These are phyloP conservation scores for Chaetorhynchus papuensis DNA, from an alignment of 2,113 vertebrate genomes.

Conservation along the genomic window DNA sequence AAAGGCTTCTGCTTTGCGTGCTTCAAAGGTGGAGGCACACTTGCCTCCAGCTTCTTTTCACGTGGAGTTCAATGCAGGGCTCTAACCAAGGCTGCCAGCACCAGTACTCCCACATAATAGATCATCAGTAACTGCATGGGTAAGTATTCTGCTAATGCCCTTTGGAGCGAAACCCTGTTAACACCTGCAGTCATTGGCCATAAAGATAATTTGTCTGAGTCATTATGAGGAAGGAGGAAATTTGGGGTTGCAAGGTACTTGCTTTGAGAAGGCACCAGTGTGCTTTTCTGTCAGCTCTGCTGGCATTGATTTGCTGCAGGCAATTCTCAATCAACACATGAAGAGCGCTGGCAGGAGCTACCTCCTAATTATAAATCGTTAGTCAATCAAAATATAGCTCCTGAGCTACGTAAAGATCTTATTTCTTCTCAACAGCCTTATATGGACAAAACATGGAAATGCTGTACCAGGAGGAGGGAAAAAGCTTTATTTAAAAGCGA, in stretches of 20 bases:
- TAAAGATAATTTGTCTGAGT: not conserved
- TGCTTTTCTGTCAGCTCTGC: not conserved
- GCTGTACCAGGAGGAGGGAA: not conserved
- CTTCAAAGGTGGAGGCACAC: not conserved
- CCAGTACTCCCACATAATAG: not conserved
- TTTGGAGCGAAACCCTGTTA: not conserved
- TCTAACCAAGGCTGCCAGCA: not conserved
- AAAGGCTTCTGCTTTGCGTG: not conserved
- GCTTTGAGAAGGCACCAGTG: not conserved
- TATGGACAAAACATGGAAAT: not conserved
- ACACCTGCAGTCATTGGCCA: not conserved
- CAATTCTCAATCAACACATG: not conserved
- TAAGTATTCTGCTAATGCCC: not conserved
- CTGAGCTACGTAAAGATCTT: not conserved
- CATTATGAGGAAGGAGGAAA: not conserved
- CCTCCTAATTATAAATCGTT: constrained; percentile 31
- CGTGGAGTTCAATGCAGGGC: not conserved
- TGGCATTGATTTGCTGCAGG: not conserved
- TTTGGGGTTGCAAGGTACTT: not conserved
- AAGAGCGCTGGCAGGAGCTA: not conserved
- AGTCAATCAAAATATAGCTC: constrained; percentile 42
- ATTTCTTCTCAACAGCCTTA: constrained; percentile 15
- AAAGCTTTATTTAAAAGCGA: constrained; percentile 7
- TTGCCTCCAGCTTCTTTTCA: not conserved
- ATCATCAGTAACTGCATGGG: not conserved